A percentile compares a stretch with the other conserved stretches of the same genome.
These are phyloP conservation scores for Gymnopithys bicolor DNA, from an alignment of 2,797 vertebrate genomes.

Conservation along the genomic window DNA sequence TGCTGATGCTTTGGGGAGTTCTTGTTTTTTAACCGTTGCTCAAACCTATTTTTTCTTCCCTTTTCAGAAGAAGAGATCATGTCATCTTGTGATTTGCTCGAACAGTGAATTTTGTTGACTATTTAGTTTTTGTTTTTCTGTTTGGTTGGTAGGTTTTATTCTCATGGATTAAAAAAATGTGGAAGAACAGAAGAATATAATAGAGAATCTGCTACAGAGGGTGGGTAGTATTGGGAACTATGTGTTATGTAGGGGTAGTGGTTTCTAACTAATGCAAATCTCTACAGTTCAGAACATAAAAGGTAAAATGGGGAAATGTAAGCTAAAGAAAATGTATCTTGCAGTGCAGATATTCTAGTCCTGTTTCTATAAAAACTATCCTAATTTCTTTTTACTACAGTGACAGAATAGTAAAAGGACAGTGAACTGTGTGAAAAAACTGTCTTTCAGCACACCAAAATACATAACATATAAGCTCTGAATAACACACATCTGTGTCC, in stretches of 20 bases:
- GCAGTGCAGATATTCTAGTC: background rate
- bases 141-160: background rate
- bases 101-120: background rate
- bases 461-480: background rate
- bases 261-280: background rate
- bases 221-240: background rate
- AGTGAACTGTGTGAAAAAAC: background rate
- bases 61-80: background rate
- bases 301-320: background rate
- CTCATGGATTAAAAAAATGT: background rate
- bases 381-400: background rate
- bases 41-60: background rate
- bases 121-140: background rate
- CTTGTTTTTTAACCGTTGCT: background rate
- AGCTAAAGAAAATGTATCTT: background rate
- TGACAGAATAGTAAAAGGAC: background rate
- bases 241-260: background rate
- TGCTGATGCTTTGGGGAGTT: background rate
- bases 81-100: background rate
- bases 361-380: background rate
- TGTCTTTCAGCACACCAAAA: background rate
- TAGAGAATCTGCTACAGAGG: background rate
- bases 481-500: background rate
- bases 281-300: background rate
- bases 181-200: background rate